Percentiles rank a stretch among this genome's conserved stretches.
Evolutionary conservation across 2,797 vertebrate species (phyloP).

Genomic region (Hapalemur alaotrensis): DNA sequence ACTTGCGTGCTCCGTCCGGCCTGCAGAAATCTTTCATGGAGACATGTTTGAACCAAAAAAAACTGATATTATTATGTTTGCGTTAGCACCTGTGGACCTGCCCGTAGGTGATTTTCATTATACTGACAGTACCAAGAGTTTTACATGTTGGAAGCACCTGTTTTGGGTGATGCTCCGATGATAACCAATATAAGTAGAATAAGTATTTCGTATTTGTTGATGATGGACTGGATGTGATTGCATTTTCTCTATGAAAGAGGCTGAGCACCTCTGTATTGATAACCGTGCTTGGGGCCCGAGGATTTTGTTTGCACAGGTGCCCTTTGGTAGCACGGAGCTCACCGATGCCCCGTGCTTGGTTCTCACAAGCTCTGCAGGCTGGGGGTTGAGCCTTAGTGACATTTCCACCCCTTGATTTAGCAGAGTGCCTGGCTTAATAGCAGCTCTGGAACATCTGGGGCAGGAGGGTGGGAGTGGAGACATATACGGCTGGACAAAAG

Average conservation of each 20-base stretch:
- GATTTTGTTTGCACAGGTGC: no score
- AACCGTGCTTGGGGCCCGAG: not conserved
- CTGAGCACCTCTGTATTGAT: not conserved
- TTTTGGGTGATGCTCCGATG: not conserved
- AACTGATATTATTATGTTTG: not conserved
- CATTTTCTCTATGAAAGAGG: not conserved
- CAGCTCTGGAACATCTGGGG: no score
- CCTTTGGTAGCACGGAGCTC: not conserved
- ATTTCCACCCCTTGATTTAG: not conserved
- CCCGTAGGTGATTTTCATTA: not conserved
- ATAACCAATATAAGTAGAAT: no score
- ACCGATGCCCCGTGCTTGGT: not conserved
- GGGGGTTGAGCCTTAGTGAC: not conserved
- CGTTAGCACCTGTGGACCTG: not conserved
- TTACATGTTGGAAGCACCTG: not conserved
- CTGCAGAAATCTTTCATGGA: not conserved
- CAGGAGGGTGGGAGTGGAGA: no score
- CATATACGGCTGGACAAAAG: rapidly evolving
- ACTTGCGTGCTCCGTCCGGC: rapidly evolving
- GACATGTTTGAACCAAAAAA: not conserved
- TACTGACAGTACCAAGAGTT: not conserved
- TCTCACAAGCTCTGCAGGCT: not conserved
- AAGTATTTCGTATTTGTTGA: not conserved
- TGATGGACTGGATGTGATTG: no score
- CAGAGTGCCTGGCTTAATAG: not conserved